These are phyloP conservation scores for Drosophila watanabei DNA, from an alignment of 1,140 invertebrate species.

Conservation along the genomic window DNA sequence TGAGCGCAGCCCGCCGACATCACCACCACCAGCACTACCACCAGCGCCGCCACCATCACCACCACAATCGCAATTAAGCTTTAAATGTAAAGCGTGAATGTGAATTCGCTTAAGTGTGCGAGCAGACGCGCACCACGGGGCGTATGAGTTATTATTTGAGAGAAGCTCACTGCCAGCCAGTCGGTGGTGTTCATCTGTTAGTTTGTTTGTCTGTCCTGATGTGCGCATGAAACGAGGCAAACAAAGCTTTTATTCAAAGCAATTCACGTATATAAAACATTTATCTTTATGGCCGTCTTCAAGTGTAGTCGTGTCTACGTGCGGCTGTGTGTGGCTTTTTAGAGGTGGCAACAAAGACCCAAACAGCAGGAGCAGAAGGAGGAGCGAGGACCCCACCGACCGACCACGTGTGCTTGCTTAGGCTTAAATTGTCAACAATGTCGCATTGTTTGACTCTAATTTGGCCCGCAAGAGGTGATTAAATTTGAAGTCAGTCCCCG, in stretches of 20 bases:
- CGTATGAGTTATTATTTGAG: slow-evolving; percentile 69
- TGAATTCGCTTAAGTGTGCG: slow-evolving; percentile 64
- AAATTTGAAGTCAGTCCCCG: slow-evolving; percentile 6
- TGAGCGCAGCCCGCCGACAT: slow-evolving; percentile 6
- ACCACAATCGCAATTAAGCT: slow-evolving; percentile 70
- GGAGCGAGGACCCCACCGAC: neutral
- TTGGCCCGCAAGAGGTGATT: slow-evolving; percentile 34
- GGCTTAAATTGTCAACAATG: slow-evolving; percentile 63
- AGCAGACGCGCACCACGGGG: slow-evolving; percentile 37
- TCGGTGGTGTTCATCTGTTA: slow-evolving; percentile 30
- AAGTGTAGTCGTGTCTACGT: slow-evolving; percentile 60
- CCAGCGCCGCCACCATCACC: slow-evolving; percentile 15
- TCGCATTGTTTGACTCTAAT: slow-evolving; percentile 57
- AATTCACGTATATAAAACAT: slow-evolving; percentile 84
- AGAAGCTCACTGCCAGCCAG: neutral
- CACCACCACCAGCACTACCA: too few relatives aligned
- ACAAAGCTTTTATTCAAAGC: slow-evolving; percentile 79
- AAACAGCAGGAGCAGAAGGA: too few relatives aligned
- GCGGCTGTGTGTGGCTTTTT: slow-evolving; percentile 9
- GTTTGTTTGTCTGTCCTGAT: slow-evolving; percentile 45
- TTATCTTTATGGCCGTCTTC: slow-evolving; percentile 82
- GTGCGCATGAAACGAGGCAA: slow-evolving; percentile 69
- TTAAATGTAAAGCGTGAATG: slow-evolving; percentile 65
- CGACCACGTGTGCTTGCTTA: slow-evolving; percentile 56
- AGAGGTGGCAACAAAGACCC: neutral